Base-by-base conservation (phyloP, 2,888 invertebrate genomes). In the Penaeus monodon region DNA sequence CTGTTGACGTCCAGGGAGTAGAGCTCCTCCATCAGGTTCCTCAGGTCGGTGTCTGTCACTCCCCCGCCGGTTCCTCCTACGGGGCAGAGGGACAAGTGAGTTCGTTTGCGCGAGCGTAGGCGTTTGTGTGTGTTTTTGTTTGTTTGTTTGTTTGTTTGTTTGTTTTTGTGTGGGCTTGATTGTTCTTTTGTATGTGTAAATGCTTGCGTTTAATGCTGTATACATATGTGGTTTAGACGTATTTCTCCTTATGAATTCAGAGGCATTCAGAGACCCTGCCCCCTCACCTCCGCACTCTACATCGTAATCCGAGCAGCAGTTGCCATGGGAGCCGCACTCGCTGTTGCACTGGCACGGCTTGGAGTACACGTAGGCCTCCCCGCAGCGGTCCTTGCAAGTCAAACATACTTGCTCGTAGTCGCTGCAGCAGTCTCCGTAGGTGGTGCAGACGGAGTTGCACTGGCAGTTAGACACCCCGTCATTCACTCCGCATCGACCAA, bases 41-140 rank as follows among this genome's bases (percentile, higher is more conserved):
- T 27, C 44, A 89, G 78, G 10, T 89, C 85, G 10, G 57, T 70
- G 68, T 89, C 83, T 17, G 89, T 89, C 74, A 89, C 86, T 17
- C 74, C 81, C 3, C 33, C 80, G 77, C 12, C 66, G 76, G n/a
- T 17, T 66, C 81, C 86, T 22, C 74, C 82, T 80, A 33, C 8
- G 20, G 6, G 57, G n/a, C 3, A 38, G 38, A 17, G 64, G 17
- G 17, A 20, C 17, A 3, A 57, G 57, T 57, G 14, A 57, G 57
- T 49, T 8, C 14, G 49, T 49, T 8, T 49, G 49, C 14, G 2
- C 14, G 4, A 12, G 49, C 14, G 49, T 49, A 12, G 8, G 49
- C 14, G 49, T 49, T 8, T 49, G 2, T 49, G 2, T 49, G 2
- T 49, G 2, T 49, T 8, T 49, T 8, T 49, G 2, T 49, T 8